Evolutionary conservation across 1,140 invertebrate species (phyloP).

Genomic region (Bemisia tabaci): DNA sequence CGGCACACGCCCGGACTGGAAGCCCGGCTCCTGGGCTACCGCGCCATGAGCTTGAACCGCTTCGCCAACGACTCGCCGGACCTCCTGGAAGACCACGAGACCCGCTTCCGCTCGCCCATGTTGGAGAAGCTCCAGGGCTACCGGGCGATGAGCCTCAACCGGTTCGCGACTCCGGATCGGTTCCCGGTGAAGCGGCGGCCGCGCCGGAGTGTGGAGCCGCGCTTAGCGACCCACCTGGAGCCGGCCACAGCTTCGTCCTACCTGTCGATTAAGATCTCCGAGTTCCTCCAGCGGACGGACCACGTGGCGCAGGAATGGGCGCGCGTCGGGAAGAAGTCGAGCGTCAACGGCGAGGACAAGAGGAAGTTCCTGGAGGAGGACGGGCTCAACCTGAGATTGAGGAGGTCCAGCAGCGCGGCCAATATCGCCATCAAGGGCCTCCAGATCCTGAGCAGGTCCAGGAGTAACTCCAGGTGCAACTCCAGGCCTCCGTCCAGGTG

Average conservation of each 20-base stretch:
- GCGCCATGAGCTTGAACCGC: too few relatives aligned
- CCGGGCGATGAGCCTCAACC: neutral
- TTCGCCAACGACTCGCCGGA: too few relatives aligned
- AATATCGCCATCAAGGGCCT: conserved; percentile 68
- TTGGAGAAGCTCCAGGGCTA: neutral
- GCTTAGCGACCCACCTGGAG: conserved; percentile 29
- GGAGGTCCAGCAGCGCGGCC: conserved; percentile 53
- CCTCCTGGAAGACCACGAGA: too few relatives aligned
- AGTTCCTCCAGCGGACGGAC: conserved; percentile 65
- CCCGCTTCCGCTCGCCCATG: neutral
- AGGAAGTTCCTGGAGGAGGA: conserved; percentile 27
- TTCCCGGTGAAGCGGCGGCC: conserved; percentile 34
- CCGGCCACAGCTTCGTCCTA: conserved; percentile 35
- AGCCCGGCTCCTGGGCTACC: too few relatives aligned
- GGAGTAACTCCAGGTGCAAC: neutral
- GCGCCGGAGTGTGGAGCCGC: conserved; percentile 20
- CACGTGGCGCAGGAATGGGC: conserved; percentile 75
- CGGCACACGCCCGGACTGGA: too few relatives aligned
- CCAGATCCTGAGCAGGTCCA: conserved; percentile 37
- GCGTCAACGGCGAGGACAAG: too few relatives aligned
- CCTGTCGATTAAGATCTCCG: conserved; percentile 56
- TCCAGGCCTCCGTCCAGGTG: too few relatives aligned
- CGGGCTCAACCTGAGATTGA: conserved; percentile 31
- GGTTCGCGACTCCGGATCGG: conserved; percentile 23
- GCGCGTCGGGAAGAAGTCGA: conserved; percentile 36